Base-by-base conservation (phyloP, 2,888 invertebrate species). In the Atherix ibis region DNA sequence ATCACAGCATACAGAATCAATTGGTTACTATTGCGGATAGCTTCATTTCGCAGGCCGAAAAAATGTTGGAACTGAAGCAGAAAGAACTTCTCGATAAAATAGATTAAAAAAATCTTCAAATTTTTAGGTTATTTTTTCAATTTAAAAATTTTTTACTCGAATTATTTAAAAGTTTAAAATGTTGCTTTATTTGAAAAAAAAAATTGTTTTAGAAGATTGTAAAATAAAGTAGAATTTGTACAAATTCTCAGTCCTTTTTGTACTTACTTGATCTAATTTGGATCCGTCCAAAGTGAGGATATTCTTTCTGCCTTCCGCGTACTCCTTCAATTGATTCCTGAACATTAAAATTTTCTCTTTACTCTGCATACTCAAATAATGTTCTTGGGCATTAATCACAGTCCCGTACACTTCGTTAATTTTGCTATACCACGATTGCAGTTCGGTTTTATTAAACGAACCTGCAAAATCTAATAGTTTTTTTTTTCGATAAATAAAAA, bases 21-120 rank as follows among this genome's bases (percentile, higher is more conserved):
- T 65, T 89, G 29, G 66, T 66, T 38, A 67, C 71, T 4, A 52
- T 85, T 40, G 75, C 76, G 37, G 75, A 82, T 39, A 67, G 70
- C 31, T 82, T 73, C 52, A 65, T 77, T 30, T 48, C 48, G 2
- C 65, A 76, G 50, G 76, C 76, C 10, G 76, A 78, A 47, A 64
- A 66, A 45, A 54, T 80, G 31, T 66, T 78, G 48, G 65, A 72
- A 43, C 54, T 59, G 3, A 91, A 89, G 53, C 74, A 77, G 50
- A 71, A 68, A 46, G 89, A 89, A 62, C 65, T 89, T n/a, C 45
- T 78, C 34, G 76, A 77, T 32, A 18, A 33, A 2, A 70, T 44
- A 29, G 37, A 43, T 22, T 43, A 39, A 35, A 30, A 22, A 5
- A 18, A n/a, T n/a, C n/a, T n/a, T n/a, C 5, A 28, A 6, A n/a